These are phyloP conservation scores for Ochotona curzoniae DNA, from an alignment of 2,113 vertebrate genomes.

Conservation along the genomic window DNA sequence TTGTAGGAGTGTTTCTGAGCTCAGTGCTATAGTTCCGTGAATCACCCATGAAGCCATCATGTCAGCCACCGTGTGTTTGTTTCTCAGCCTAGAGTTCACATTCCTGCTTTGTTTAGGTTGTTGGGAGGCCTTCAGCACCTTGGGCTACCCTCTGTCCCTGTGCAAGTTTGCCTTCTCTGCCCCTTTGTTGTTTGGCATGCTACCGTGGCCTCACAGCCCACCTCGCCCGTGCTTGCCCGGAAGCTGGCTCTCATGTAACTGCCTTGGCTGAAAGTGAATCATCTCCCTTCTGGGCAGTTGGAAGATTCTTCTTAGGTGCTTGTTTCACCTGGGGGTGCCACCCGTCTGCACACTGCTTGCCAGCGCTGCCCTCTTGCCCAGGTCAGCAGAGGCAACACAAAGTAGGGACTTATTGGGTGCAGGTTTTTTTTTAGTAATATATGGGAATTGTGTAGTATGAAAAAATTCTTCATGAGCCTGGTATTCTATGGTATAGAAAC, in stretches of 20 bases:
- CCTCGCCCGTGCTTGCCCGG: fast-evolving
- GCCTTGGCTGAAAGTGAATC: neutral
- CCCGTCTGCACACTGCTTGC: too few relatives aligned
- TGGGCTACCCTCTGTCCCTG: neutral
- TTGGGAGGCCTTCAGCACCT: too few relatives aligned
- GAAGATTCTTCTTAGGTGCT: neutral
- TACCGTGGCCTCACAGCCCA: too few relatives aligned
- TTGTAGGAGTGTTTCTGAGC: neutral
- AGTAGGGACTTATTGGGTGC: too few relatives aligned
- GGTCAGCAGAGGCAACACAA: fast-evolving
- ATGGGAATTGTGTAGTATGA: too few relatives aligned
- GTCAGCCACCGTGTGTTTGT: too few relatives aligned
- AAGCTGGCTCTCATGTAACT: neutral
- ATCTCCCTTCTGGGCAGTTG: neutral
- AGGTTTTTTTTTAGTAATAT: too few relatives aligned
- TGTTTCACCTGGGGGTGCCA: neutral
- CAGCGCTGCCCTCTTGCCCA: neutral
- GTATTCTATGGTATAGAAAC: neutral
- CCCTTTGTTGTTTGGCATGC: neutral
- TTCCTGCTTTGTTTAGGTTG: neutral
- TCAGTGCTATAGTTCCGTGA: neutral
- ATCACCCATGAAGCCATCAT: too few relatives aligned
- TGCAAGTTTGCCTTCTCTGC: neutral
- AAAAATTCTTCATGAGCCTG: too few relatives aligned
- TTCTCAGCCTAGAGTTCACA: fast-evolving